Evolutionary conservation across 2,888 invertebrate species (phyloP), one percentile per base, ranked within the genome.

Genomic region (Torymus texanus): DNA sequence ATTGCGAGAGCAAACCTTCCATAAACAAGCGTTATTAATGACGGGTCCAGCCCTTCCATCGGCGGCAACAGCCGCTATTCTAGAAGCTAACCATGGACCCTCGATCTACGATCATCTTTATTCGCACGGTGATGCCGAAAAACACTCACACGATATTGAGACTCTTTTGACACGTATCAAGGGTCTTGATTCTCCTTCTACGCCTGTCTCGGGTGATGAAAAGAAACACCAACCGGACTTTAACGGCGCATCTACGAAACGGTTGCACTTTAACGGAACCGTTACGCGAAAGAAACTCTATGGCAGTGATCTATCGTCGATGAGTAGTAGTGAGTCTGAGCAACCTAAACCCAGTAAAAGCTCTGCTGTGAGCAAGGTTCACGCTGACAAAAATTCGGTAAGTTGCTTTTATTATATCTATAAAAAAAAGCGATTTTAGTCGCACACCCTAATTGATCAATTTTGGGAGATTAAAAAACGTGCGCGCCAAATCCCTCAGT

Each of bases 1-100:
- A 82, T 93, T 96, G 91, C 94, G 97, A 72, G 97, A 98, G 90
- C 97, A 97, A 91, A 97, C 97, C 50, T 98, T 98, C 92, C 95
- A 96, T 87, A 97, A 97, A 89, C 97, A 98, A 91, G 90, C 91
- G 21, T 84, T 92, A 56, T 86, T 90, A 10, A 89, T 91, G 83
- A 87, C 89, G 10, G 92, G 93, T 18, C 92, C 91, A 81, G 86
- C 90, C 24, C 89, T 94, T 66, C 90, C 92, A 5, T 90, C 91
- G 0, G 90, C 92, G 18, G 94, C 95, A 82, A 90, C 93, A 68
- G 90, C 93, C 70, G 96, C 97, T 12, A 95, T 97, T 16, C 92
- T 96, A 81, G 95, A 96, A 87, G 97, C 97, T 14, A 97, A 97
- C 90, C 97, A 97, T 88, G 97, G 97, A 0, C 96, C 97, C 61